phyloP scores from a whole-genome alignment of 2,888 invertebrate genomes.

The Lutraria lutraria region DNA sequence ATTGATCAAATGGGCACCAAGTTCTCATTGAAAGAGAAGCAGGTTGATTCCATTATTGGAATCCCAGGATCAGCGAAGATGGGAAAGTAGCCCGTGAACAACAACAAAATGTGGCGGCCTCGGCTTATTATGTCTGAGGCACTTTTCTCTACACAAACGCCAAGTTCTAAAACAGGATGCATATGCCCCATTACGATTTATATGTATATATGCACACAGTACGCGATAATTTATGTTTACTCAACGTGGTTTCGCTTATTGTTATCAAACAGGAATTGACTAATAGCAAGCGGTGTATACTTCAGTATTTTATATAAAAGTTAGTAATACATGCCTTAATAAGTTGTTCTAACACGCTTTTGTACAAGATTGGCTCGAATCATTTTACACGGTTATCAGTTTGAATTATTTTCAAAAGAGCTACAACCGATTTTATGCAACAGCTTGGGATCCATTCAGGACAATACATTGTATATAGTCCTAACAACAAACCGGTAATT shows the following conservation, averaged over 20 bases:
- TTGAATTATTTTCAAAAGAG: background rate
- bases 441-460: background rate
- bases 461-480: background rate
- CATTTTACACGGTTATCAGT: background rate
- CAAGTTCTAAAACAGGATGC: too few species aligned
- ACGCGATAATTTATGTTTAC: too few species aligned
- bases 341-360: background rate
- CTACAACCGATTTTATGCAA: background rate
- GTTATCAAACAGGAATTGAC: background rate
- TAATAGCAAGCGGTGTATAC: background rate
- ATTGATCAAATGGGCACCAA: too few species aligned
- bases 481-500: background rate
- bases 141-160: too few species aligned
- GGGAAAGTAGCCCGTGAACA: too few species aligned
- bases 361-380: background rate
- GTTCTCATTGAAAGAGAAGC: too few species aligned
- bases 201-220: too few species aligned
- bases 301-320: background rate
- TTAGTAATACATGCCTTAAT: background rate
- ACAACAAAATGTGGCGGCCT: too few species aligned
- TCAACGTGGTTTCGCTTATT: background rate
- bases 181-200: too few species aligned
- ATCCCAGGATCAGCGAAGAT: too few species aligned
- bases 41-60: too few species aligned
- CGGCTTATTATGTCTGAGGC: too few species aligned